Evolutionary conservation across 2,113 vertebrate genomes (phyloP), one percentile per base, ranked within the genome.

Genomic region (Empidonax alnorum): DNA sequence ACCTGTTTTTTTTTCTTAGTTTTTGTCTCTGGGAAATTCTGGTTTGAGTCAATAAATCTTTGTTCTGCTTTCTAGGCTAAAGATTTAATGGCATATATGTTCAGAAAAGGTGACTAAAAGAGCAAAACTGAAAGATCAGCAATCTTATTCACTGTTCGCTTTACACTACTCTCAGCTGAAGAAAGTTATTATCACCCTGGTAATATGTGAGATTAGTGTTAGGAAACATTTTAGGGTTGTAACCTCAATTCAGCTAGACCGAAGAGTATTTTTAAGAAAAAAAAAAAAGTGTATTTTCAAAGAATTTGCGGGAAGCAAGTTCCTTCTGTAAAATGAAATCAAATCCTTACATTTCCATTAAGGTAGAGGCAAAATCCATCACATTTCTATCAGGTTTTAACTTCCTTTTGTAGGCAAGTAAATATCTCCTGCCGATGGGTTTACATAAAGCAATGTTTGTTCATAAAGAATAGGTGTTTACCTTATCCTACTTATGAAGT

Each of bases 401-500:
- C 84, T 94, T 94, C 39, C n/a, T 72, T 93, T 92, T 79, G 15
- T 86, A 93, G 93, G 49, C 87, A 94, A 94, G 80, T 82, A 94
- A 96, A 94, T 96, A 83, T 84, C 82, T 92, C 49, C 69, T 86
- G 74, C 82, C 88, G 88, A 61, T 90, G 76, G 79, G 53, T 96
- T 96, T 97, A 56, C 84, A 92, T 89, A 80, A 93, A 97, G 92
- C 61, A 94, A 74, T 94, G 90, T 97, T 97, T 96, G 94, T 81
- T 96, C 82, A 94, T 97, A 97, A 97, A 94, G 67, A 37, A 68
- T 95, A 92, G 90, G 87, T 96, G 91, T 97, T 98, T 97, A 97
- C 95, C 91, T 97, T 96, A 97, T 94, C 97, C 96, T 96, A 97
- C 93, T 97, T 97, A 97, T 78, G 95, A 97, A 97, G 83, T 66